Conservation (phyloP, 2,888 invertebrate species). For the Coenonympha arcania region DNA sequence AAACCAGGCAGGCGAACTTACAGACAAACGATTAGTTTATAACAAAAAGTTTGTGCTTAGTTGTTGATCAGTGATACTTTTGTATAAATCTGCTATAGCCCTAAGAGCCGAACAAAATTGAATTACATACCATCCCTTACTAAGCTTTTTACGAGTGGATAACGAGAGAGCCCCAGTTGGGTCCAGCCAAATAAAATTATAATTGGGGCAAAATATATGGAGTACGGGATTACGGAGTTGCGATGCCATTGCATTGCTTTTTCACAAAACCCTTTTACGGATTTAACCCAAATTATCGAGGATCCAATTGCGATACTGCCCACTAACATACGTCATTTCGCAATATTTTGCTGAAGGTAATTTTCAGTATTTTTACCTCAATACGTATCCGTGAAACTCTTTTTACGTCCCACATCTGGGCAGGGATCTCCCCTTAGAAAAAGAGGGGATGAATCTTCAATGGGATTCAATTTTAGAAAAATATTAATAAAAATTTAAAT, state of each 20-base stretch:
- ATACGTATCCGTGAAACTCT: no score
- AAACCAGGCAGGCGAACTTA: no score
- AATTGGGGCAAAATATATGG: conserved; percentile 64
- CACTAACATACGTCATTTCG: conserved; percentile 11
- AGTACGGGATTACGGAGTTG: conserved; percentile 42
- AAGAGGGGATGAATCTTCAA: no score
- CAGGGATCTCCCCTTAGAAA: no score
- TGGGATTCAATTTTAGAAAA: no score
- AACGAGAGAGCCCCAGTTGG: conserved; percentile 52
- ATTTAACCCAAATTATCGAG: conserved; percentile 21
- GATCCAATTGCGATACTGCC: conserved; percentile 18
- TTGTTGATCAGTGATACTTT: neutral
- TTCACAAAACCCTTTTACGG: conserved; percentile 24
- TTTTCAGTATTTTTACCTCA: no score
- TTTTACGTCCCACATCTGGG: no score
- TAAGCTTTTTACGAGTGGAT: conserved; percentile 64
- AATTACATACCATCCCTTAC: conserved; percentile 60
- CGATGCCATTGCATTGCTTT: conserved; percentile 26
- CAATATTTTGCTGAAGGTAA: neutral
- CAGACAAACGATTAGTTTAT: no score
- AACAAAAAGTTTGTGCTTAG: no score
- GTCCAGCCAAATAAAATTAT: conserved; percentile 56
- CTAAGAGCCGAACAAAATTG: conserved; percentile 50
- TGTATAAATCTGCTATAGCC: neutral
- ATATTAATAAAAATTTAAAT: no score